Base-by-base conservation (phyloP, 2,888 invertebrate genomes). In the Lasius fuliginosus region DNA sequence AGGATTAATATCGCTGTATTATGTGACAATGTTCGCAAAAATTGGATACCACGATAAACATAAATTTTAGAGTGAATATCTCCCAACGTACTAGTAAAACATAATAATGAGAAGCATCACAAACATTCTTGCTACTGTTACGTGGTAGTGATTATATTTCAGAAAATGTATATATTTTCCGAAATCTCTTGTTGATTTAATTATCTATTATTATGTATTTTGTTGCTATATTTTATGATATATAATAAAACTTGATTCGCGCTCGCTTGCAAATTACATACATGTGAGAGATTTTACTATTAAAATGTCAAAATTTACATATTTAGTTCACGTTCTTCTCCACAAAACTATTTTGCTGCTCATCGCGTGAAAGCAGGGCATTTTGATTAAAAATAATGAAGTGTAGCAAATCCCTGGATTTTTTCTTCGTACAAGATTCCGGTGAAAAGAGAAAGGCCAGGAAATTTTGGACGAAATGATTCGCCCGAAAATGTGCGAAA, bases 231-330 rank as follows among this genome's bases (percentile, higher is more conserved):
- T 53, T 76, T 53, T 65, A 46, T 9, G 11, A 12, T 12, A 6
- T 11, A 62, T 12, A 27, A 15, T 62, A 23, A 27, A 36, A 40
- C 8, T 56, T 27, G 56, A 67, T 2, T 67, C 1, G 5, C 1
- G 3, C 15, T 15, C 3, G 15, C 27, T 42, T 33, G 18, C 18
- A 36, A 65, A 76, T 76, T 53, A 27, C n/a, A n/a, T n/a, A 40
- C n/a, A n/a, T 18, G 12, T 40, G 23, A 77, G 18, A 77, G 27
- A 27, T 27, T 12, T 75, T 49, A 23, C 0, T 49, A 49, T 27
- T 23, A 5, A 68, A 68, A 67, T 68, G 56, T 77, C 77, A 56
- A 58, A 40, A 77, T 68, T 77, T 67, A 40, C 68, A 68, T 68
- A 68, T 30, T 53, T 2, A 36, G n/a, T 42, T 36, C 5, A 12